Evolutionary conservation across 2,113 vertebrate genomes (phyloP).

Genomic region (Takifugu bimaculatus): DNA sequence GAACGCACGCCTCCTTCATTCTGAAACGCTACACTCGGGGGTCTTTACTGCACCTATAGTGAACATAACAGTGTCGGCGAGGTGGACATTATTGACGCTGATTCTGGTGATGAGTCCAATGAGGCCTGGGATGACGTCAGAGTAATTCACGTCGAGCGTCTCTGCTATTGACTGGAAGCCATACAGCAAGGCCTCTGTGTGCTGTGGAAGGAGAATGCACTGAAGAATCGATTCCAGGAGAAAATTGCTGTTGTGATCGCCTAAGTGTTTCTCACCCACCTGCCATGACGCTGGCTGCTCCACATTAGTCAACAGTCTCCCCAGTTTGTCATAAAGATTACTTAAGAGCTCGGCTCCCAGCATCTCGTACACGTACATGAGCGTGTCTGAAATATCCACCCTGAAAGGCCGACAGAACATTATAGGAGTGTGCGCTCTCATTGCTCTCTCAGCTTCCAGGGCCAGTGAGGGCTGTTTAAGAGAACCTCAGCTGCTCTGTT

Average conservation of each 20-base stretch:
- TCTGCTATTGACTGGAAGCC: constrained; percentile 98
- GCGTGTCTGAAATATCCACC: constrained; percentile 97
- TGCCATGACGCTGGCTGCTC: constrained; percentile 95
- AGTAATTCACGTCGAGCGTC: constrained; percentile 98
- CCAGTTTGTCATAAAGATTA: constrained; percentile 97
- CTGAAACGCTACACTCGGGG: constrained; percentile 4
- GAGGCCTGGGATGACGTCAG: constrained; percentile 94
- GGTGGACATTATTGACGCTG: constrained; percentile 96
- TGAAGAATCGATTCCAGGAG: constrained; percentile 4
- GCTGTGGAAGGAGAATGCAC: constrained; percentile 67
- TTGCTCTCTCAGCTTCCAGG: constrained; percentile 26
- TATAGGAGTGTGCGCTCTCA: neutral
- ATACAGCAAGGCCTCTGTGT: constrained; percentile 95
- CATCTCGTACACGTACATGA: constrained; percentile 99
- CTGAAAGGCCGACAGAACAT: constrained; percentile 64
- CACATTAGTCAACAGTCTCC: constrained; percentile 88
- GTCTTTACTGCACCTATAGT: constrained; percentile 83
- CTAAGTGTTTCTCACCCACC: constrained; percentile 72
- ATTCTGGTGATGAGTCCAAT: constrained; percentile 97
- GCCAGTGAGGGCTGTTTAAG: constrained; percentile 23
- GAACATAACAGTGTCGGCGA: constrained; percentile 98
- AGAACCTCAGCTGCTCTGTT: constrained; percentile 38
- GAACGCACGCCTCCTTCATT: neutral
- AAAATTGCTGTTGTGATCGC: constrained; percentile 8
- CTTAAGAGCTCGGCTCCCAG: constrained; percentile 96